These are phyloP conservation scores for Branchellion lobata DNA, from an alignment of 2,888 invertebrate genomes.

Conservation along the genomic window DNA sequence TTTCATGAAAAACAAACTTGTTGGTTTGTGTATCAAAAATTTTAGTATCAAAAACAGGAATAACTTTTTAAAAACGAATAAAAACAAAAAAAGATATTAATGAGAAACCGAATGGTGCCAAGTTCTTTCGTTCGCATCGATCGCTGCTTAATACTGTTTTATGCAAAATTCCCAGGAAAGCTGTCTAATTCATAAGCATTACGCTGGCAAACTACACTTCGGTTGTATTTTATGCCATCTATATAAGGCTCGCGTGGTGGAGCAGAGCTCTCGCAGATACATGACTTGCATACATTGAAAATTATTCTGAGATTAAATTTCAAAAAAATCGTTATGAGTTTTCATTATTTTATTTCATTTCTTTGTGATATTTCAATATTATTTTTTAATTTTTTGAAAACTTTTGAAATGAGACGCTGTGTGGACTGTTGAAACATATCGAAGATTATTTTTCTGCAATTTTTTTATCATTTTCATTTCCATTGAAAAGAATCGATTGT, in stretches of 20 bases:
- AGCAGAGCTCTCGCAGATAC: not conserved
- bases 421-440: too few relatives aligned
- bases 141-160: conserved; percentile 4
- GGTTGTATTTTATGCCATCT: not conserved
- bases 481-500: too few relatives aligned
- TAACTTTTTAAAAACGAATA: not conserved
- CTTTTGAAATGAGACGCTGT: too few relatives aligned
- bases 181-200: conserved; percentile 9
- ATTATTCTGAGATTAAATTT: not conserved
- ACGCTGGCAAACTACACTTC: not conserved
- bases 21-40: too few relatives aligned
- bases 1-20: too few relatives aligned
- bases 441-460: too few relatives aligned
- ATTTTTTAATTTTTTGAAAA: not conserved
- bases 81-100: not conserved
- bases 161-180: not conserved
- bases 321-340: not conserved
- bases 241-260: not conserved
- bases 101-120: not conserved
- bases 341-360: not conserved
- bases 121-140: not conserved
- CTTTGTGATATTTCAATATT: not conserved
- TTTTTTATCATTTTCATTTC: too few relatives aligned
- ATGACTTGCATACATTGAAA: not conserved
- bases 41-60: too few relatives aligned